Evolutionary conservation across 2,888 invertebrate species (phyloP).

Genomic region (Theodoxus fluviatilis): DNA sequence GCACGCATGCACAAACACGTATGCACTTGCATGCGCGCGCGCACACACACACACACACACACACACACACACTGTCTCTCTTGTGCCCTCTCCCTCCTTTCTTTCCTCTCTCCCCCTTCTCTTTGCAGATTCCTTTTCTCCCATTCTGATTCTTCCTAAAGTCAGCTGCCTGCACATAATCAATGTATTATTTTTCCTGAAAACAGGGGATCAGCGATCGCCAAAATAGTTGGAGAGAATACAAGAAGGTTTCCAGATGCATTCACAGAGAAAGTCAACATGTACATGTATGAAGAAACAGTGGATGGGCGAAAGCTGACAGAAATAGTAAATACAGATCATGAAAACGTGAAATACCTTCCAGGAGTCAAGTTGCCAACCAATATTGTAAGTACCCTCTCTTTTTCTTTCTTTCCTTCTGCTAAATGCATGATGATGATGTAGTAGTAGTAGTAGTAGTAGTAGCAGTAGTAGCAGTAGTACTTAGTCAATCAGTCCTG

Average conservation of each 20-base stretch:
- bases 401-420: too few species aligned
- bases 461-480: too few species aligned
- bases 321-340: conserved; percentile 97
- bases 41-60: neutral
- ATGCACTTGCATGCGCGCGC: neutral
- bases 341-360: conserved; percentile 98
- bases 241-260: conserved; percentile 73
- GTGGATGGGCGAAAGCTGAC: conserved; percentile 88
- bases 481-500: too few species aligned
- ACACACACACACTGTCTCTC: conserved; percentile 16
- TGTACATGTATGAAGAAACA: conserved; percentile 97
- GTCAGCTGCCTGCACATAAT: too few species aligned
- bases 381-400: conserved; percentile 97
- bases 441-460: too few species aligned
- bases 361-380: conserved; percentile 91
- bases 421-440: too few species aligned
- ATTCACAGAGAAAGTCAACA: conserved; percentile 77
- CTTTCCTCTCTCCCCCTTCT: too few species aligned
- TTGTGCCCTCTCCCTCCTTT: too few species aligned
- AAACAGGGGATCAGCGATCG: conserved; percentile 91
- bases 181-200: neutral
- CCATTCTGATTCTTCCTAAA: too few species aligned
- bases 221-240: conserved; percentile 95
- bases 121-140: too few species aligned
- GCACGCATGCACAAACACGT: too few species aligned